Base-by-base conservation (phyloP, 2,888 invertebrate genomes). In the Heliconius charithonia region DNA sequence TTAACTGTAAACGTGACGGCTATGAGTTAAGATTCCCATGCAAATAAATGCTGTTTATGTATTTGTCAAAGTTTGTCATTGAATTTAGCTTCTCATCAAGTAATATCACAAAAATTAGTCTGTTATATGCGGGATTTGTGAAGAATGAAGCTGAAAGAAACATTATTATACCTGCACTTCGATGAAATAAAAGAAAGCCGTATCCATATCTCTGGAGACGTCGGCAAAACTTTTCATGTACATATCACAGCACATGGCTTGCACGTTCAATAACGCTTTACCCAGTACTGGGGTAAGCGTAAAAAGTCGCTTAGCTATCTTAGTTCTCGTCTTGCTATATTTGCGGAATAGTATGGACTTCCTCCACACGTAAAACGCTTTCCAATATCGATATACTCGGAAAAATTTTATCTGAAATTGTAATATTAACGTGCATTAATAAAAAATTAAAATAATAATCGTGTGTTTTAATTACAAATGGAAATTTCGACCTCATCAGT, bases 301-400 rank as follows among this genome's bases (percentile, higher is more conserved):
- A 85, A 98, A 98, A 1, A 98, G 93, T 87, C 97, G 96, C 65
- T 97, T 96, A 27, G 96, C 95, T 29, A 98, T 89, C 82, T 92
- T 93, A 78, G 92, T 93, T 81, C 96, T 95, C 1, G 97, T 96
- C 29, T 93, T 91, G 56, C 92, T 93, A 76, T 96, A 96, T 89
- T 98, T 98, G 79, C 96, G 95, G 86, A 96, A 96, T 63, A 96
- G 91, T 45, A 98, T 96, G 25, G 96, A 96, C 88, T 97, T 97
- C 79, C 96, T 95, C 98, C 98, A 98, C 0, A 97, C 96, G 85
- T 96, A 97, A 88, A 98, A 98, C 0, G 97, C 97, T 91, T 98
- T 97, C 97, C 97, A 97, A 80, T 96, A 94, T 22, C 97, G 96
- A 86, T 97, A 97, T 45, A 96, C 92, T 70, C 93, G 95, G 87